Conservation (phyloP, 2,797 vertebrate species). For the Steatocranus sp. region DNA sequence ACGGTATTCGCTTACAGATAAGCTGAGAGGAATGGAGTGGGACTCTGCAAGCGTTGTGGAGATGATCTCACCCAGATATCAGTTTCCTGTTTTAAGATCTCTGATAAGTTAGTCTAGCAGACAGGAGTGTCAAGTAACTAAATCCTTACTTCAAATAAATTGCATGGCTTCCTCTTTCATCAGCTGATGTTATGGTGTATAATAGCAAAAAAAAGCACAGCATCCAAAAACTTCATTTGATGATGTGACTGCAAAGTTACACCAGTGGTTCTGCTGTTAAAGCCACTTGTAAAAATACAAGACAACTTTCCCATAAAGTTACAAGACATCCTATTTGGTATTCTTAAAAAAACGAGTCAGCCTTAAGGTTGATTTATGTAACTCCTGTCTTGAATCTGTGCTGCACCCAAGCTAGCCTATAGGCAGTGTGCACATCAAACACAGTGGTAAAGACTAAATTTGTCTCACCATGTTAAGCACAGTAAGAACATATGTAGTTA, state of each 20-base stretch:
- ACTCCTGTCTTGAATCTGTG: not conserved
- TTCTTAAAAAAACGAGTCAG: not conserved
- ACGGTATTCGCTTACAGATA: constrained; percentile 54
- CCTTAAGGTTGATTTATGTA: not conserved
- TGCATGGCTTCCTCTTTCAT: not conserved
- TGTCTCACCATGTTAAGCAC: constrained; percentile 87
- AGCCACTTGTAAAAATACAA: not conserved
- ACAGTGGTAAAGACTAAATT: not conserved
- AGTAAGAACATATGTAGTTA: constrained; percentile 89
- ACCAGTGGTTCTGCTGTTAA: not conserved
- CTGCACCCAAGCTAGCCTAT: not conserved
- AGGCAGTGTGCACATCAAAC: not conserved
- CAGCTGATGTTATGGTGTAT: not conserved
- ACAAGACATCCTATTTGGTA: not conserved
- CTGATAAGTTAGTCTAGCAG: constrained; percentile 32
- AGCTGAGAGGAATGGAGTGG: constrained; percentile 31
- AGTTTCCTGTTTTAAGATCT: constrained; percentile 56
- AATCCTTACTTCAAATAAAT: constrained; percentile 6
- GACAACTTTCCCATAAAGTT: not conserved
- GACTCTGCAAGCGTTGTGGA: not conserved
- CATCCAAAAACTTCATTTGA: not conserved
- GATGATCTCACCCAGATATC: constrained; percentile 61
- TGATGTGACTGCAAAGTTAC: not conserved
- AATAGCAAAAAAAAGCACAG: not conserved
- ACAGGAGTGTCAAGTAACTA: constrained; percentile 21